A percentile compares a stretch with the other conserved stretches of the same genome.
Conservation (phyloP, 2,113 vertebrate species). For the Corydoras maculifer region DNA sequence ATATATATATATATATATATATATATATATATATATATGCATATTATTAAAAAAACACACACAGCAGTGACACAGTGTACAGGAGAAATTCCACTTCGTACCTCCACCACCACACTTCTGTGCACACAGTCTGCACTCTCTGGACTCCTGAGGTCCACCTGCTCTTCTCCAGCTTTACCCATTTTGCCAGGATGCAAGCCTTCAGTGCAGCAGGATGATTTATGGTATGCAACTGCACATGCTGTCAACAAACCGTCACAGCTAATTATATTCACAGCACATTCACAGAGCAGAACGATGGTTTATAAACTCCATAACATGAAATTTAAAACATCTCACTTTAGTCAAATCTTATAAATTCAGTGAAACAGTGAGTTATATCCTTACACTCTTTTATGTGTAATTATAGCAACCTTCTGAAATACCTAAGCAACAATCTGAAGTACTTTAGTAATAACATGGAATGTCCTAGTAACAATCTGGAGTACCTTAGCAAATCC, state of each 20-base stretch:
- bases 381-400: too few relatives aligned
- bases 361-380: too few relatives aligned
- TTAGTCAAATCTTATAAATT: too few relatives aligned
- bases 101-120: constrained; percentile 78
- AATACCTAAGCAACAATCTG: too few relatives aligned
- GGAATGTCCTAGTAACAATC: too few relatives aligned
- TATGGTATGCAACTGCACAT: constrained; percentile 78
- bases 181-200: constrained; percentile 60
- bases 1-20: too few relatives aligned
- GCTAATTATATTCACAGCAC: constrained; percentile 2
- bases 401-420: too few relatives aligned
- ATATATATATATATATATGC: background rate
- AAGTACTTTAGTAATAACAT: too few relatives aligned
- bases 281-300: too few relatives aligned
- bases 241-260: constrained; percentile 55
- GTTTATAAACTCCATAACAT: too few relatives aligned
- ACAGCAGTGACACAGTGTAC: constrained; percentile 18
- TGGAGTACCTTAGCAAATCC: too few relatives aligned
- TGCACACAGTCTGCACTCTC: constrained; percentile 71
- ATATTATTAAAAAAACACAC: background rate
- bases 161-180: constrained; percentile 60
- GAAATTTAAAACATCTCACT: too few relatives aligned
- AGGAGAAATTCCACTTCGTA: constrained; percentile 52
- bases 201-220: constrained; percentile 72
- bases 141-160: constrained; percentile 62